These are phyloP conservation scores for Cephalophus harveyi DNA, from an alignment of 2,113 vertebrate genomes.

Conservation along the genomic window DNA sequence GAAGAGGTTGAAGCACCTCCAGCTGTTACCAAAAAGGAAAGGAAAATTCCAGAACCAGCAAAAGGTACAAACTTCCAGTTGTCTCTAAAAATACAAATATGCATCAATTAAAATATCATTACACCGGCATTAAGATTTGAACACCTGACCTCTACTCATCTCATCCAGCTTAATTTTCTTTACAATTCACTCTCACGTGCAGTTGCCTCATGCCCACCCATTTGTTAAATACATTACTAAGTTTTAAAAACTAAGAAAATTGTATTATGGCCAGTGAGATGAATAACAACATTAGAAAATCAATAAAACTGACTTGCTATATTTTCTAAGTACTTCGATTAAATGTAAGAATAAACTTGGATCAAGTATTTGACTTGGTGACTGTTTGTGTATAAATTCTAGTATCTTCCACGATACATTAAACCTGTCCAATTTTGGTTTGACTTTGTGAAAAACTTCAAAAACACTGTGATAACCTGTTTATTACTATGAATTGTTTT, in stretches of 20 bases:
- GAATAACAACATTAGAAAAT: not conserved
- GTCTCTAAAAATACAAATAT: not conserved
- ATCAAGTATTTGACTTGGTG: not conserved
- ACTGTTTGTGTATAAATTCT: not conserved
- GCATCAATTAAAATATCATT: not conserved
- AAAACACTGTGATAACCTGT: conserved; percentile 63
- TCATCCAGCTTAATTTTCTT: not conserved
- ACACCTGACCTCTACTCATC: not conserved
- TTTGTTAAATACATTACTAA: not conserved
- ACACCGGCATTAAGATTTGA: not conserved
- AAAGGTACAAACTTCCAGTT: conserved; percentile 78
- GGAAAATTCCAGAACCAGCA: conserved; percentile 76
- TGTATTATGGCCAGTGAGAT: not conserved
- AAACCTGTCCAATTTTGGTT: not conserved
- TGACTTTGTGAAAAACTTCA: conserved; percentile 16
- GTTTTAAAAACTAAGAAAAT: not conserved
- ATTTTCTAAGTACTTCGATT: conserved; percentile 25
- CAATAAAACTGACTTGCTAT: not conserved
- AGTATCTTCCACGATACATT: not conserved
- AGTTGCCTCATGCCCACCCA: not conserved
- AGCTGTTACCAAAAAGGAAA: conserved; percentile 76
- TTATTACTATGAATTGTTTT: conserved; percentile 75
- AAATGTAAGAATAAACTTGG: not conserved
- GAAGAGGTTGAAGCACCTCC: conserved; percentile 77
- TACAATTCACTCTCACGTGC: not conserved